Conservation (phyloP, 2,888 invertebrate genomes). For the Heliconius hortense region DNA sequence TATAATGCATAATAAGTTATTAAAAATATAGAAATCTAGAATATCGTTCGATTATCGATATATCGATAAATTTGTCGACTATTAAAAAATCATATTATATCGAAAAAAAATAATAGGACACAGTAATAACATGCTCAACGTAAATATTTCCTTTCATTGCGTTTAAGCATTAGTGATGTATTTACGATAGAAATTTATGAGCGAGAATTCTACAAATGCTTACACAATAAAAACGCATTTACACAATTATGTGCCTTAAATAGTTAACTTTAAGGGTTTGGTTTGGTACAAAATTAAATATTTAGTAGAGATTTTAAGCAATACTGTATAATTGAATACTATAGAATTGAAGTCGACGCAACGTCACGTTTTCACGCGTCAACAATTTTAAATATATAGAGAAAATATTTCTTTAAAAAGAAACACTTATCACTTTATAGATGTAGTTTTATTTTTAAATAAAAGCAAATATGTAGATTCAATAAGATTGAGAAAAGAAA, state of each 20-base stretch:
- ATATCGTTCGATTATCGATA: background rate
- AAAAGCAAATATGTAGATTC: no score
- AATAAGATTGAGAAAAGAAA: no score
- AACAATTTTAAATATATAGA: constrained; percentile 10
- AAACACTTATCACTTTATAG: no score
- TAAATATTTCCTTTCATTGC: constrained; percentile 32
- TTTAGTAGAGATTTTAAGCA: background rate
- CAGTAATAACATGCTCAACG: background rate
- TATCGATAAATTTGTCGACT: background rate
- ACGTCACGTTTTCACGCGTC: constrained; percentile 28
- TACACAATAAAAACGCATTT: background rate
- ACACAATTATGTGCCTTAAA: constrained; percentile 13
- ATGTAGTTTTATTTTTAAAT: no score
- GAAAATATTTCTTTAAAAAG: background rate
- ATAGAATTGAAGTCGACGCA: constrained; percentile 18
- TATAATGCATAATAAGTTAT: no score
- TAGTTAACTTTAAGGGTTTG: background rate
- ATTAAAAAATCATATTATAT: constrained; percentile 2
- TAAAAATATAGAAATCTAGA: no score
- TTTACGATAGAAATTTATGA: constrained; percentile 32
- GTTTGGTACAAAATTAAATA: background rate
- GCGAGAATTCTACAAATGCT: constrained; percentile 12
- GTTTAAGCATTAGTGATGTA: constrained; percentile 30
- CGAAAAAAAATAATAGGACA: constrained; percentile 18
- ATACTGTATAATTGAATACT: constrained; percentile 1